Percentiles rank a stretch among this genome's conserved stretches.
Evolutionary conservation across 2,888 invertebrate genomes (phyloP).

Genomic region (Drosophila vallismaia): DNA sequence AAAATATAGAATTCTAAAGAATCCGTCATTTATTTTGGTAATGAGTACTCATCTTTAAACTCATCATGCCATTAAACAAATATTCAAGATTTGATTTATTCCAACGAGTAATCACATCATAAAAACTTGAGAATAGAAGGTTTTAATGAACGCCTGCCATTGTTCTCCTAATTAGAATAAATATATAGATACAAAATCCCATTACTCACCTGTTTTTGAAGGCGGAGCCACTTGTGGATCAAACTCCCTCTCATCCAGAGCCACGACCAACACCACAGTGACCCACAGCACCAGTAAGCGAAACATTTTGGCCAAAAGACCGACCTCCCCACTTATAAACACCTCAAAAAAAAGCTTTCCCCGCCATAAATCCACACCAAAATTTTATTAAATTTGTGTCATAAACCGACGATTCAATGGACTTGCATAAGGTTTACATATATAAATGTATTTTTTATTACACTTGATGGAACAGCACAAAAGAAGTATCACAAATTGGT

Average conservation of each 20-base stretch:
- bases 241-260: slow-evolving; percentile 56
- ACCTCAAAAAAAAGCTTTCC: slow-evolving; percentile 45
- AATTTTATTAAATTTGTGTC: not conserved
- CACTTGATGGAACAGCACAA: slow-evolving; percentile 32
- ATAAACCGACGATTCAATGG: slow-evolving; percentile 16
- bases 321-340: slow-evolving; percentile 42
- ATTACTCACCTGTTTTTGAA: slow-evolving; percentile 39
- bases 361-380: slow-evolving; percentile 39
- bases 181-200: not conserved
- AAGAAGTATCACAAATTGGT: slow-evolving; percentile 60
- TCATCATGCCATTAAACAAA: not conserved
- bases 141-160: not conserved
- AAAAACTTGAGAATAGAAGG: not conserved
- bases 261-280: slow-evolving; percentile 6
- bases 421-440: slow-evolving; percentile 29
- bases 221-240: slow-evolving; percentile 63
- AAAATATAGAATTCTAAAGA: not conserved
- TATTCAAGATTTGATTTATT: not conserved
- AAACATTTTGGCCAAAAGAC: slow-evolving; percentile 37
- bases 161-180: not conserved
- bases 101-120: not conserved
- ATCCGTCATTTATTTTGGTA: not conserved
- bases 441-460: slow-evolving; percentile 54
- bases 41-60: not conserved
- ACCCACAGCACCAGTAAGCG: slow-evolving; percentile 32